Conservation (phyloP, 2,113 vertebrate genomes). For the Centropristis striata region DNA sequence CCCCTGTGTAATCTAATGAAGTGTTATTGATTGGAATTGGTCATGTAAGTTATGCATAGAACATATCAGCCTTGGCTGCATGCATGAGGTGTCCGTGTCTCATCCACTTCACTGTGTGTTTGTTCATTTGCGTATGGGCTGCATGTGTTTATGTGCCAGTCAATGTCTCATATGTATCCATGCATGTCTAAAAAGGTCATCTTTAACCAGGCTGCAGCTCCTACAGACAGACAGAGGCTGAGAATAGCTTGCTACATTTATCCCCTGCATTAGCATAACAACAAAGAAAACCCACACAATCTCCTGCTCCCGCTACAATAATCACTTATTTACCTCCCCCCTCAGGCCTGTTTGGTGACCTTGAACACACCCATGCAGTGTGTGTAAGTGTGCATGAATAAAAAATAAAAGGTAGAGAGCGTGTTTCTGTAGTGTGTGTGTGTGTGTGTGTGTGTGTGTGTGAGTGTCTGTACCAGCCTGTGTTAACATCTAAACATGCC, state of each 20-base stretch:
- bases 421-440: conserved; percentile 18
- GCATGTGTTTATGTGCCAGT: conserved; percentile 24
- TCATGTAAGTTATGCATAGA: neutral
- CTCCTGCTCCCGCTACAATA: conserved; percentile 54
- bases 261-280: conserved; percentile 70
- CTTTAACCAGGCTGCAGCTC: conserved; percentile 41
- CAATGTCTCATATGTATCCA: conserved; percentile 65
- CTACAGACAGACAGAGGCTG: conserved; percentile 27
- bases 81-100: neutral
- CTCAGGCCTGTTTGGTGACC: conserved; percentile 63
- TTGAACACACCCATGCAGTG: conserved; percentile 54
- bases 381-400: conserved; percentile 47
- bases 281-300: conserved; percentile 60
- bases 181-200: conserved; percentile 79
- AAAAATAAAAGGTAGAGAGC: conserved; percentile 36
- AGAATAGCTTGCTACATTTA: conserved; percentile 40
- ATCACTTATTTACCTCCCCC: conserved; percentile 75
- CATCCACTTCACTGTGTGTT: conserved; percentile 16
- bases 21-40: conserved; percentile 4
- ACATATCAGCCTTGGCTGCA: neutral
- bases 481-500: conserved; percentile 32
- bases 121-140: conserved; percentile 17
- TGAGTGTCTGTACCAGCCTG: conserved; percentile 16
- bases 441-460: conserved; percentile 23
- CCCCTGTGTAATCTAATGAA: neutral